A percentile compares a stretch with the other conserved stretches of the same genome.
Evolutionary conservation across 2,797 vertebrate genomes (phyloP).

Genomic region (Sebastes variabilis): DNA sequence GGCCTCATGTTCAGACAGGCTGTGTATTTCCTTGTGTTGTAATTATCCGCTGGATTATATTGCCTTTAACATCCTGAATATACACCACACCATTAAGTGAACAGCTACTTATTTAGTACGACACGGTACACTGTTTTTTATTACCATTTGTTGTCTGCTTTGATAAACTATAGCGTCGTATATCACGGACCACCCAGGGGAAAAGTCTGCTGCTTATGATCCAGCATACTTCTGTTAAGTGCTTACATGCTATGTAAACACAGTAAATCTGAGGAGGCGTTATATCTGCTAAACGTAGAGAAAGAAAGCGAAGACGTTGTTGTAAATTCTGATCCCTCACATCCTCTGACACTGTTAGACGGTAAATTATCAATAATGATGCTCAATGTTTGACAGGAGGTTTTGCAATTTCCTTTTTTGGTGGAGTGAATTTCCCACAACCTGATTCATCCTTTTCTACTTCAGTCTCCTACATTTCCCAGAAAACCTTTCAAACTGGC

Average conservation of each 20-base stretch:
- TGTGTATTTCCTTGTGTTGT: not conserved
- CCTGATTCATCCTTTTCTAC: not conserved
- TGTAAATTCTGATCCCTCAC: not conserved
- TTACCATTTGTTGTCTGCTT: slow-evolving; percentile 1
- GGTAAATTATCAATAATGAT: slow-evolving; percentile 1
- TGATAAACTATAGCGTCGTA: slow-evolving; percentile 8
- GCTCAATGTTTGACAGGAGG: not conserved
- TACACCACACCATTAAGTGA: not conserved
- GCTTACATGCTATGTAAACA: slow-evolving; percentile 11
- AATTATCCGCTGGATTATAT: slow-evolving; percentile 6
- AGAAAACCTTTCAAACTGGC: not conserved
- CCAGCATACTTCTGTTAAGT: not conserved
- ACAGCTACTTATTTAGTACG: not conserved
- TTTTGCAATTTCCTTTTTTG: slow-evolving; percentile 15
- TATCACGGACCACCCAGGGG: slow-evolving; percentile 33
- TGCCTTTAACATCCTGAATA: not conserved
- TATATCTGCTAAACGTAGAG: not conserved
- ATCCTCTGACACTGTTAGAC: not conserved
- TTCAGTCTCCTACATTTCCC: not conserved
- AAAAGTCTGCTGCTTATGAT: not conserved
- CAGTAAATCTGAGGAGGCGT: slow-evolving; percentile 9
- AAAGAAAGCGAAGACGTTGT: not conserved
- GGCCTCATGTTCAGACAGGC: slow-evolving; percentile 22
- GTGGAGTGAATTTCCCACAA: not conserved
- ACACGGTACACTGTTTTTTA: not conserved